Base-by-base conservation (phyloP, 2,888 invertebrate species). In the Latrodectus hesperus region DNA sequence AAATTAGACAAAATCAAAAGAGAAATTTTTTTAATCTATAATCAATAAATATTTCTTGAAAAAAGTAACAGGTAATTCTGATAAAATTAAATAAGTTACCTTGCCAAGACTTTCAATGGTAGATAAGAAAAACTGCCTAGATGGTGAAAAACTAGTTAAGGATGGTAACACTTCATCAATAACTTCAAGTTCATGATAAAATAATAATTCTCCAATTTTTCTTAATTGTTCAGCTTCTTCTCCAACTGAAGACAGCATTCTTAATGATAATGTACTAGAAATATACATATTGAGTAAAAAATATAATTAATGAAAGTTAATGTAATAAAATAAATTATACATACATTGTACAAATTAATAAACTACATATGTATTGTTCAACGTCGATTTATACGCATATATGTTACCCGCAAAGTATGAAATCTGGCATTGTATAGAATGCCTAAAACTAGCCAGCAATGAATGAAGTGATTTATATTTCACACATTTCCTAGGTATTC, bases 91-190 rank as follows among this genome's bases (percentile, higher is more conserved):
- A 67, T 49, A 65, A 75, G 72, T 85, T 71, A 84, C 92, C 91
- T 95, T 94, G 64, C 96, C 96, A 38, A 96, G 93, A 89, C 95
- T 94, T 90, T 95, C 95, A 68, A 96, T 92, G 89, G 95, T 94
- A 68, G 94, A 94, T 0, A 94, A 93, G 90, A 95, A 94, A 77
- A 96, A 93, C 90, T 95, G 95, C 91, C 95, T 94, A 0, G 95
- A 94, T 0, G 96, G 95, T 38, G 95, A 94, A 92, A 95, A 96
- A 79, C 94, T 92, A 53, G 72, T 70, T 0, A 87, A 81, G 52
- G 73, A 78, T 89, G 94, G 93, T 12, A 94, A 94, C 90, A 95
- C 95, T 90, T 95, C 95, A 70, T 94, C 94, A 87, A 95, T 94
- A 90, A 94, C 92, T 14, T 94, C 93, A 4, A 95, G 93, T 85